These are phyloP conservation scores for Eulacestoma nigropectus DNA, from an alignment of 2,113 vertebrate species.

Conservation along the genomic window DNA sequence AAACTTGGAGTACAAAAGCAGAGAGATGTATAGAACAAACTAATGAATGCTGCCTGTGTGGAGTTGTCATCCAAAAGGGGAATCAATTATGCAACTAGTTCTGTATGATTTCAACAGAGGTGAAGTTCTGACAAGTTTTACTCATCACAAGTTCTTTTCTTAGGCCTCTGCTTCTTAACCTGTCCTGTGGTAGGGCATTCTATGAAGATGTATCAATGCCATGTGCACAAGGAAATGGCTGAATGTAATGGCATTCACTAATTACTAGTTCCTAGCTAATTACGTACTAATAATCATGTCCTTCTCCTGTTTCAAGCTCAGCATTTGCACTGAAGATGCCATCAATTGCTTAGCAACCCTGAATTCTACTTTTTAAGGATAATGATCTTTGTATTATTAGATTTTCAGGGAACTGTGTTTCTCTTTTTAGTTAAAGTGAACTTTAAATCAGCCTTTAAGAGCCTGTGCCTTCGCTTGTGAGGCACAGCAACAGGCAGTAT, in stretches of 20 bases:
- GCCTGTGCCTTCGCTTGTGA: not conserved
- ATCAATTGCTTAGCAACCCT: constrained; percentile 9
- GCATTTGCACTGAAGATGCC: not conserved
- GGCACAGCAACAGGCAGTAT: not conserved
- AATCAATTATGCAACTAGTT: not conserved
- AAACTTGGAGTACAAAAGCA: not conserved
- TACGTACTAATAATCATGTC: not conserved
- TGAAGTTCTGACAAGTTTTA: not conserved
- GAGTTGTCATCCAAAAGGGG: not conserved
- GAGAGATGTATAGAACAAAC: not conserved
- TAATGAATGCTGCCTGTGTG: not conserved
- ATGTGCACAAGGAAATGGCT: not conserved
- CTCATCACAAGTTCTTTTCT: not conserved
- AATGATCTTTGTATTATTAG: not conserved
- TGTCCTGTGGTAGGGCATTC: not conserved
- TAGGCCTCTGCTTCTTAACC: not conserved
- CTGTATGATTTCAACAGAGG: not conserved
- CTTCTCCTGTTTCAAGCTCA: not conserved
- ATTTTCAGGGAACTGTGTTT: not conserved
- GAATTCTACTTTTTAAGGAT: not conserved
- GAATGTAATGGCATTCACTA: not conserved
- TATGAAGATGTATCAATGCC: not conserved
- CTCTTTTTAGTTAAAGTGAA: not conserved
- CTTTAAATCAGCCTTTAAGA: not conserved
- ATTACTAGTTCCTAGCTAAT: not conserved